These are phyloP conservation scores for Gryllus bimaculatus DNA, from an alignment of 1,140 invertebrate species.

Conservation along the genomic window DNA sequence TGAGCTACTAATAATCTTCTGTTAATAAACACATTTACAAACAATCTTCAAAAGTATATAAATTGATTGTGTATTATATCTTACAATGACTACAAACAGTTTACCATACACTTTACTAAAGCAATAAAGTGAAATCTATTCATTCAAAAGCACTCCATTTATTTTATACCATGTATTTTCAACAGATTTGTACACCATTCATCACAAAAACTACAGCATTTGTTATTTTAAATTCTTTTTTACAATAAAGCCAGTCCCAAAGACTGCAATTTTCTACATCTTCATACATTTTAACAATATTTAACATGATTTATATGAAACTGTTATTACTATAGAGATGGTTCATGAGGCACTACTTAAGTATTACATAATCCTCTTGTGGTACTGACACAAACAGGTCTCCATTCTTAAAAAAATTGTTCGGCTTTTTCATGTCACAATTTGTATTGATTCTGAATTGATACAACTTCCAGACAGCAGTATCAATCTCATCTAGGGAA, in stretches of 20 bases:
- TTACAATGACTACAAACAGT: neutral
- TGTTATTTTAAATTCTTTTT: neutral
- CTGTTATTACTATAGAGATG: constrained; percentile 5
- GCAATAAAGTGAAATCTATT: neutral
- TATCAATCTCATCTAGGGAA: too few relatives aligned
- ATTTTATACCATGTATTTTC: neutral
- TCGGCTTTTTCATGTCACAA: too few relatives aligned
- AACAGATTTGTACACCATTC: neutral
- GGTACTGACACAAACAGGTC: neutral
- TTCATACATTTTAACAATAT: neutral
- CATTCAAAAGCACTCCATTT: neutral
- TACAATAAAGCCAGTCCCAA: neutral
- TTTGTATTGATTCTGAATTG: too few relatives aligned
- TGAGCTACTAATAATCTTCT: neutral
- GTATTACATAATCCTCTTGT: neutral
- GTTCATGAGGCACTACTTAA: neutral
- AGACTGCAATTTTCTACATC: neutral
- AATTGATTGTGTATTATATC: neutral
- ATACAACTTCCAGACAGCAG: too few relatives aligned
- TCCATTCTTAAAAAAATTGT: neutral
- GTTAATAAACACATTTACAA: neutral
- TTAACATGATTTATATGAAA: constrained; percentile 3
- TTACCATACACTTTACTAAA: neutral
- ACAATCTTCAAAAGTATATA: neutral
- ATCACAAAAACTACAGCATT: constrained; percentile 1